phyloP scores from a whole-genome alignment of 2,113 vertebrate species.

The Istiophorus platypterus region DNA sequence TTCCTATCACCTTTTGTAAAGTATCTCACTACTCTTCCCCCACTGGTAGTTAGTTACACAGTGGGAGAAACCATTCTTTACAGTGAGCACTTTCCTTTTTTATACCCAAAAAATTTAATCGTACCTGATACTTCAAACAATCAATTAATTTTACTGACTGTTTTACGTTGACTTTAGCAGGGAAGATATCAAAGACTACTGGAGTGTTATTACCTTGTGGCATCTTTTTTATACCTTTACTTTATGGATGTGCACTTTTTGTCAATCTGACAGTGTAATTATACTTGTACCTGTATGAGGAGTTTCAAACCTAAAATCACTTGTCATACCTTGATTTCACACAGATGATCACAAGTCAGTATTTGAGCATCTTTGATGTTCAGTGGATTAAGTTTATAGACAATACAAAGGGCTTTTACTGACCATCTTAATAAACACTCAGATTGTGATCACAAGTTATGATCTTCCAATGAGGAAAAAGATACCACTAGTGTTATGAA shows the following conservation, averaged over 20 bases:
- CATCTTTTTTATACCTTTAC: background rate
- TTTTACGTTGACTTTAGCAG: background rate
- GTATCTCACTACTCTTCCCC: no score
- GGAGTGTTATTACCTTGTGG: background rate
- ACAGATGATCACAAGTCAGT: background rate
- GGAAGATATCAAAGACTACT: background rate
- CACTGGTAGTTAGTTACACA: no score
- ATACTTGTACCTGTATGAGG: background rate
- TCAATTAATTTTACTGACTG: background rate
- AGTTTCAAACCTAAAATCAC: background rate
- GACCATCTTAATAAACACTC: background rate
- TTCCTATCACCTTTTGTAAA: no score
- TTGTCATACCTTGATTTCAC: background rate
- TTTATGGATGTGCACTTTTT: background rate
- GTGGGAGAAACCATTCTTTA: no score
- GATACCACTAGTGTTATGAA: background rate
- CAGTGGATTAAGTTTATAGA: background rate
- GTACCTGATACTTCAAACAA: no score
- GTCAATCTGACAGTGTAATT: no score
- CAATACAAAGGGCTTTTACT: background rate
- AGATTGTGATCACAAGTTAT: background rate
- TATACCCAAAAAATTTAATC: no score
- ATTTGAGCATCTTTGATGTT: background rate
- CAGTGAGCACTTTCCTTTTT: no score
- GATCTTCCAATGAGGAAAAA: background rate